Base-by-base conservation (phyloP, 2,113 vertebrate species). In the Hippolais icterina region DNA sequence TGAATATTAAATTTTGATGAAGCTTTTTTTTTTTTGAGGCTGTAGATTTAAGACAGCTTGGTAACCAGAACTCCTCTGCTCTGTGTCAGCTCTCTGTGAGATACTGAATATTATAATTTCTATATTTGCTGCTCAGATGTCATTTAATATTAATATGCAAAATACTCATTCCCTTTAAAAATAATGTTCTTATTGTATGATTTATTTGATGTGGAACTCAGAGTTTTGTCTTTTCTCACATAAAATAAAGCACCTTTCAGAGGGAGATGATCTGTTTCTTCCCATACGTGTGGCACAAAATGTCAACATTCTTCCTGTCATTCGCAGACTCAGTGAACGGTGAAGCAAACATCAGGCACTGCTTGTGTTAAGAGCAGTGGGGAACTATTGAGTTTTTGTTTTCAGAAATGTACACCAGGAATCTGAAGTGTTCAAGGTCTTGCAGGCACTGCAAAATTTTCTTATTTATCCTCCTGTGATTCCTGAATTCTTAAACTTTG, bases 61-160 rank as follows among this genome's bases (percentile, higher is more conserved):
- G 86, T 94, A 92, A 88, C 85, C 87, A 86, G 75, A 94, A 93
- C 70, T 83, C 64, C 69, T 89, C 46, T 79, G 15, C 68, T 93
- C 87, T 31, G n/a, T 95, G 95, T 91, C 90, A 94, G 63, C 65
- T 85, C 63, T 88, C 93, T 78, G 78, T 69, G 61, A 95, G 89
- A 83, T 33, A 77, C 79, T 76, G 74, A 95, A 90, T 90, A 87
- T 91, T 89, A 56, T 87, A 66, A 92, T 96, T 96, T 92, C 88
- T 95, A 33, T 95, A 96, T 96, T 94, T 89, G 41, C 92, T 82
- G 37, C 80, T 71, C 89, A 81, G 66, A 59, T 82, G 81, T 95
- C 65, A 95, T 94, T 93, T 89, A 97, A 95, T 94, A 96, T 96
- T 96, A 94, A 97, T 95, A 94, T 93, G 94, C 91, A 95, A 97